phyloP scores from a whole-genome alignment of 2,113 vertebrate genomes.

The Mixornis gularis region DNA sequence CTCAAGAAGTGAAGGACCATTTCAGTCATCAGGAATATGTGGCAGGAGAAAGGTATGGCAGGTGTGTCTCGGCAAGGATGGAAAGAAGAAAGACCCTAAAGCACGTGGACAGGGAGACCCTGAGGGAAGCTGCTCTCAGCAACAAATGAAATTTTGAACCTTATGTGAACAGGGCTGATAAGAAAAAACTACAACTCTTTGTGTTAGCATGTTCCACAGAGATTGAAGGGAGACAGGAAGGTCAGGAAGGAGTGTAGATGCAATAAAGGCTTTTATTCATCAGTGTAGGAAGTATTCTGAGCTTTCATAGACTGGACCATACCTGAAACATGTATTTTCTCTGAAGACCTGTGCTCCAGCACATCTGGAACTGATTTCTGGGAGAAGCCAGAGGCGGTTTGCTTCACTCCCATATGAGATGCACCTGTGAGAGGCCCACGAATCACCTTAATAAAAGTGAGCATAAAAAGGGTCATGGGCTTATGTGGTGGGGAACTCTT shows the following conservation, averaged over 20 bases:
- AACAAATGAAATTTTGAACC: neutral
- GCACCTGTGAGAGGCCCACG: slow-evolving; percentile 41
- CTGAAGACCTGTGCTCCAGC: neutral
- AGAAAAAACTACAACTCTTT: neutral
- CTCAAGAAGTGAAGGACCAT: neutral
- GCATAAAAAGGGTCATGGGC: neutral
- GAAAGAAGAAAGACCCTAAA: neutral
- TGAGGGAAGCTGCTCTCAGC: neutral
- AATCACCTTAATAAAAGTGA: neutral
- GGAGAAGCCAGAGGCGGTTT: neutral
- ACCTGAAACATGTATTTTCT: slow-evolving; percentile 37
- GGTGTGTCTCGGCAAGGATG: accelerated
- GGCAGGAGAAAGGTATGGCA: neutral
- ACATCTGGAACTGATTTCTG: slow-evolving; percentile 44
- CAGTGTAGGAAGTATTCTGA: neutral
- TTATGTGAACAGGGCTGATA: neutral
- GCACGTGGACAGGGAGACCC: neutral
- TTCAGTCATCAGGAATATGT: neutral
- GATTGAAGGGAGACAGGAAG: neutral
- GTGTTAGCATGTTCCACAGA: neutral
- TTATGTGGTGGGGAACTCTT: neutral
- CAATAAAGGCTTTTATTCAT: neutral
- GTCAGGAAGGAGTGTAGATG: neutral
- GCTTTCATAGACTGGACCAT: neutral
- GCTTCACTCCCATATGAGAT: slow-evolving; percentile 2